Percentiles rank a stretch among this genome's conserved stretches.
These are phyloP conservation scores for Anguilla pacifica DNA, from an alignment of 2,797 vertebrate genomes.

Conservation along the genomic window DNA sequence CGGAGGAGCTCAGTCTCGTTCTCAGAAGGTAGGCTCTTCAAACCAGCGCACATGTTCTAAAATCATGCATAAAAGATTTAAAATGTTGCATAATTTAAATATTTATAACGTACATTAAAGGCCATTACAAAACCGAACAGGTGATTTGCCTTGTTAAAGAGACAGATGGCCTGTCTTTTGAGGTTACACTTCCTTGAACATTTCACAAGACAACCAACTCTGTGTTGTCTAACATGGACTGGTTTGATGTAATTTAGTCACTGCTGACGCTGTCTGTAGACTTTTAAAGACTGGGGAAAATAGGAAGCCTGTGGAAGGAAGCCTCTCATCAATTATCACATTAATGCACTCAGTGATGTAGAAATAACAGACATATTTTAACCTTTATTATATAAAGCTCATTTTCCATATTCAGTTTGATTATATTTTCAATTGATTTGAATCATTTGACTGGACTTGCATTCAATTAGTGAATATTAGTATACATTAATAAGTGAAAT, in stretches of 20 bases:
- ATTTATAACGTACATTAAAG: slow-evolving; percentile 83
- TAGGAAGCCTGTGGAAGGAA: background rate
- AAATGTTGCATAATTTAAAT: slow-evolving; percentile 72
- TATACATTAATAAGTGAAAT: background rate
- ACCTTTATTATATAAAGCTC: background rate
- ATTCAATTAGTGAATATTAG: slow-evolving; percentile 7
- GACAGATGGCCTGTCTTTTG: slow-evolving; percentile 32
- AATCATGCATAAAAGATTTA: slow-evolving; percentile 78
- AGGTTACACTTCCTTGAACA: slow-evolving; percentile 64
- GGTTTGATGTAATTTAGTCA: slow-evolving; percentile 77
- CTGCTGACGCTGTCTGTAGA: slow-evolving; percentile 69
- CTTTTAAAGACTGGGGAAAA: slow-evolving; percentile 51
- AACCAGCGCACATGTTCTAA: slow-evolving; percentile 68
- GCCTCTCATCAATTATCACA: background rate
- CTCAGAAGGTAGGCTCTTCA: slow-evolving; percentile 61
- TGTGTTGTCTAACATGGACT: slow-evolving; percentile 66
- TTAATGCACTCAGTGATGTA: background rate
- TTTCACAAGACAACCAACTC: slow-evolving; percentile 68
- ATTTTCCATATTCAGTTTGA: background rate
- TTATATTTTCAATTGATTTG: slow-evolving; percentile 2
- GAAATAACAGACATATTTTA: slow-evolving; percentile 2
- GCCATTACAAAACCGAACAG: slow-evolving; percentile 73
- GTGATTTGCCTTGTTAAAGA: slow-evolving; percentile 59
- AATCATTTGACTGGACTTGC: background rate
- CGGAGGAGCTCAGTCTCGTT: slow-evolving; percentile 39